A percentile compares a stretch with the other conserved stretches of the same genome.
Conservation (phyloP, 2,113 vertebrate genomes). For the Mixornis gularis region DNA sequence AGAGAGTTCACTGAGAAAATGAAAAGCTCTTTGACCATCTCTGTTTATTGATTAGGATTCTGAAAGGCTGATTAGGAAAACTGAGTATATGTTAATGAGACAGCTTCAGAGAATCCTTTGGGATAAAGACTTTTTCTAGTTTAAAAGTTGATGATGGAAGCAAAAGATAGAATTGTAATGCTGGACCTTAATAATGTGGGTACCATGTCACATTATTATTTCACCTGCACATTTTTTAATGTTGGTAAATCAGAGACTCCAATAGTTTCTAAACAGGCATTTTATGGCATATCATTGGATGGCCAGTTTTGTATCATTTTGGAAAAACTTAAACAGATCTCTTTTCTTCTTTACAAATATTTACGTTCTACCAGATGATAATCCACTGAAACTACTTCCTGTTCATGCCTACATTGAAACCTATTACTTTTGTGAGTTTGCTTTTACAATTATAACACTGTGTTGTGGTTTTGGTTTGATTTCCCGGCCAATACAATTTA, state of each 20-base stretch:
- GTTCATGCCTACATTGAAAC: background rate
- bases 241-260: background rate
- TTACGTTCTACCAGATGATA: background rate
- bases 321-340: background rate
- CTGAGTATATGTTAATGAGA: background rate
- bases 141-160: background rate
- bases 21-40: background rate
- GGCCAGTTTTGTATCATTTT: background rate
- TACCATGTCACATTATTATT: background rate
- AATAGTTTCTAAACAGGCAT: background rate
- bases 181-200: background rate
- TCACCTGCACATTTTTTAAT: background rate
- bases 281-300: background rate
- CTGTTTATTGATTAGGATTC: background rate
- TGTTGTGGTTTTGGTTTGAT: no score
- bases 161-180: background rate
- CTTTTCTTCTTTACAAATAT: background rate
- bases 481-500: no score
- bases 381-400: background rate
- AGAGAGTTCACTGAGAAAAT: background rate
- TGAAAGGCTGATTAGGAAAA: background rate
- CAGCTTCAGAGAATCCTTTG: background rate
- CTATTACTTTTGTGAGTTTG: fast-evolving
- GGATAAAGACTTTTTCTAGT: background rate
- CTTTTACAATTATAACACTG: background rate